phyloP scores from a whole-genome alignment of 2,888 invertebrate species.

The Eulithis prunata region DNA sequence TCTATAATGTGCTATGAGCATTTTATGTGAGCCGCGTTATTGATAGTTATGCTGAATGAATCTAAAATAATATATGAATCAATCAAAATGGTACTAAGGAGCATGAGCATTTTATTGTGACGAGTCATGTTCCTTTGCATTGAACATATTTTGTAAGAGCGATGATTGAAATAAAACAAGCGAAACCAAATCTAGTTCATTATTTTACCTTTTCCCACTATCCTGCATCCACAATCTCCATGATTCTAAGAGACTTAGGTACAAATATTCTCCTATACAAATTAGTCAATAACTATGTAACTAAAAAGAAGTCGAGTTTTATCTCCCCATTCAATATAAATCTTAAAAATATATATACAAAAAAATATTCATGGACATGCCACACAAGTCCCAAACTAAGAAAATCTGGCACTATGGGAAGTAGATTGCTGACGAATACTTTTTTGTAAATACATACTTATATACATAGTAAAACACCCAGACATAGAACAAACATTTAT shows the following conservation, averaged over 20 bases:
- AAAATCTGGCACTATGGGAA: no score
- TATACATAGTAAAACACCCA: no score
- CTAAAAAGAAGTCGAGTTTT: not conserved
- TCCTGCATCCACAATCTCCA: not conserved
- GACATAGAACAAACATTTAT: no score
- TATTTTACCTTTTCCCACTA: slow-evolving; percentile 53
- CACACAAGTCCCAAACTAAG: no score
- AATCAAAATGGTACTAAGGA: slow-evolving; percentile 84
- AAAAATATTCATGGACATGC: not conserved
- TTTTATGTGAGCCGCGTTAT: slow-evolving; percentile 84
- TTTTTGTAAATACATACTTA: no score
- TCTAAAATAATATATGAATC: slow-evolving; percentile 83
- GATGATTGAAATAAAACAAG: slow-evolving; percentile 85
- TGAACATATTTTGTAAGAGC: slow-evolving; percentile 85
- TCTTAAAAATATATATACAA: no score
- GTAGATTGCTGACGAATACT: no score
- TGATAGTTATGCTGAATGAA: slow-evolving; percentile 84
- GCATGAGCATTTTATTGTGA: slow-evolving; percentile 85
- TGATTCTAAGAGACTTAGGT: not conserved
- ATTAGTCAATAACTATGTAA: no score
- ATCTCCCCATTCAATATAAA: not conserved
- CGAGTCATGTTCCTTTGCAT: slow-evolving; percentile 85
- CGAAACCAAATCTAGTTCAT: slow-evolving; percentile 78
- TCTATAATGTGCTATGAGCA: slow-evolving; percentile 85
- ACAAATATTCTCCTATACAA: no score